phyloP scores from a whole-genome alignment of 1,140 invertebrate genomes.

The Trialeurodes vaporariorum region DNA sequence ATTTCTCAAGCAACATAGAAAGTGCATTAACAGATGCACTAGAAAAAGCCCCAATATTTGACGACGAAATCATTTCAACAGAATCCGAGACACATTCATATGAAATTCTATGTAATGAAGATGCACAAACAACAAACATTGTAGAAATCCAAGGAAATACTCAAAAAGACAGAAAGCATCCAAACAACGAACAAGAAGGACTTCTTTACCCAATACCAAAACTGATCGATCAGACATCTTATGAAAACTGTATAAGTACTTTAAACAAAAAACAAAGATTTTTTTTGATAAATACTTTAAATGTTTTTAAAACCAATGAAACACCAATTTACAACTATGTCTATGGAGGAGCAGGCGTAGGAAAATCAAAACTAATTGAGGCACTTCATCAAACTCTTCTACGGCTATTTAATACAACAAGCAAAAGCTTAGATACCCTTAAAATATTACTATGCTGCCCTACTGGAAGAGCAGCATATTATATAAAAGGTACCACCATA shows the following conservation, averaged over 20 bases:
- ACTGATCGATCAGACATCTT: background rate
- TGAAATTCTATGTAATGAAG: no score
- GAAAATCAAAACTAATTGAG: background rate
- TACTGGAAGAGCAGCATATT: constrained; percentile 4
- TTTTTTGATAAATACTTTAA: constrained; percentile 1
- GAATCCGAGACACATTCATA: background rate
- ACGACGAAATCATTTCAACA: background rate
- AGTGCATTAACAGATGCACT: background rate
- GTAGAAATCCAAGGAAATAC: background rate
- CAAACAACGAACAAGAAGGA: constrained; percentile 1
- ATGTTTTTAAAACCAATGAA: background rate
- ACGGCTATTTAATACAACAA: background rate
- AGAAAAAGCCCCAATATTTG: no score
- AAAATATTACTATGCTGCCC: background rate
- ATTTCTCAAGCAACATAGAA: background rate
- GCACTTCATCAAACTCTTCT: background rate
- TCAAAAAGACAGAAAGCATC: background rate
- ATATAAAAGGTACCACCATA: constrained; percentile 7
- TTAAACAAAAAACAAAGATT: constrained; percentile 2
- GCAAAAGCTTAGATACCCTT: background rate
- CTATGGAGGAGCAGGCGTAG: constrained; percentile 3
- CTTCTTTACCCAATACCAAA: constrained; percentile 4
- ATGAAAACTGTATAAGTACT: background rate
- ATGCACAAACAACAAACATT: no score
- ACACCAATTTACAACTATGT: constrained; percentile 3